These are phyloP conservation scores for Sanderia malayensis DNA, from an alignment of 30 jellyfish, hydroid and myxozoan species.

Conservation along the genomic window DNA sequence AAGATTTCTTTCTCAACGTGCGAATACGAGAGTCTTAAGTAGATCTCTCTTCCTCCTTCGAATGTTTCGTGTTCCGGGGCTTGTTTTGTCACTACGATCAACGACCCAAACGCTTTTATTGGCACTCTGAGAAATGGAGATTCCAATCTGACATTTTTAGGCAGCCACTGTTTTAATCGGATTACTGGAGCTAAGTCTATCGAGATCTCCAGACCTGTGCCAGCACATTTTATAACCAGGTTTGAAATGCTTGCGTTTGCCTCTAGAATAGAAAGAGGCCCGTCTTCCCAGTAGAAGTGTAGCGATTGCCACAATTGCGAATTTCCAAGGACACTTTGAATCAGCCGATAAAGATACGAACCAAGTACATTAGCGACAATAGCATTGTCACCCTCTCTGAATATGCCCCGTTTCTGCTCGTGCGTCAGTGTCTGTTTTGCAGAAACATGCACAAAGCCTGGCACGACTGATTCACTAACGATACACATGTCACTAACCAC, in stretches of 20 bases:
- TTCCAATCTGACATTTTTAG: not conserved
- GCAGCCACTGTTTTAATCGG: constrained; percentile 1
- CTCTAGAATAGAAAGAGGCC: not conserved
- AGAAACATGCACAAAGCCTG: constrained; percentile 9
- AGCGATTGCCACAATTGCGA: constrained; percentile 4
- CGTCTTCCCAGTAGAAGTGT: constrained; percentile 7
- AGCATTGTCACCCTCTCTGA: constrained; percentile 18
- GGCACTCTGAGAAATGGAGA: constrained; percentile 18
- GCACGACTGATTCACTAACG: constrained; percentile 7
- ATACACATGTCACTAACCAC: constrained; percentile 11
- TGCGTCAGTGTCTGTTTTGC: not conserved
- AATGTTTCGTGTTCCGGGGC: constrained; percentile 12
- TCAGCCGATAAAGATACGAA: constrained; percentile 3
- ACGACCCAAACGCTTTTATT: not conserved
- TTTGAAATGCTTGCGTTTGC: not conserved
- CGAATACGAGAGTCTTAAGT: constrained; percentile 8
- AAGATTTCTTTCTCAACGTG: constrained; percentile 16
- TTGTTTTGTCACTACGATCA: constrained; percentile 6
- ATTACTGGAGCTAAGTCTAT: constrained; percentile 18
- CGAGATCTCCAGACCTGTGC: constrained; percentile 11
- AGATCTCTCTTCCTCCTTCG: constrained; percentile 19
- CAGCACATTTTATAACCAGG: constrained; percentile 5
- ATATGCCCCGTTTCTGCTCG: not conserved
- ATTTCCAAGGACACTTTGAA: constrained; percentile 7
- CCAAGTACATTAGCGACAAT: constrained; percentile 12